Percentiles rank a stretch among this genome's conserved stretches.
These are phyloP conservation scores for Lycopodina hypogea DNA, from an alignment of 37 sponge, comb jelly and placozoan genomes.

Conservation along the genomic window DNA sequence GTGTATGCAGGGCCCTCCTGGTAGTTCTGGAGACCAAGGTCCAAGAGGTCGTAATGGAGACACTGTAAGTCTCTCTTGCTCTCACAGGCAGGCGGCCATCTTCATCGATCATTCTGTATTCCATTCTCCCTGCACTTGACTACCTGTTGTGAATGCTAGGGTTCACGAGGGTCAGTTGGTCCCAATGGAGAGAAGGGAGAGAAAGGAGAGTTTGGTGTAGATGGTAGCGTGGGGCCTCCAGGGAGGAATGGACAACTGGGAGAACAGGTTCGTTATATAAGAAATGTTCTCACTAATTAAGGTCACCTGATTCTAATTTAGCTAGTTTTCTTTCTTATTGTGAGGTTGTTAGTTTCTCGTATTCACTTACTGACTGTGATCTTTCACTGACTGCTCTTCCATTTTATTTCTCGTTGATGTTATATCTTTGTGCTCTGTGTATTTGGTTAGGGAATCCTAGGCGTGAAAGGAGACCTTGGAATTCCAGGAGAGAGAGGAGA, in stretches of 20 bases:
- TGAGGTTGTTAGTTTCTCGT: no score
- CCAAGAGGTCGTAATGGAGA: slow-evolving; percentile 35
- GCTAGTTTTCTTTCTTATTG: no score
- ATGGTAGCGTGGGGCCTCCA: slow-evolving; percentile 41
- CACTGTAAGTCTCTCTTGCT: slow-evolving; percentile 5
- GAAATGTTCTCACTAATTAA: no score
- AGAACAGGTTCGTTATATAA: slow-evolving; percentile 1
- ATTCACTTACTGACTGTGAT: no score
- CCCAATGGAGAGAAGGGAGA: slow-evolving; percentile 41
- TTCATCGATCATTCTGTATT: no score
- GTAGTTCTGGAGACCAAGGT: slow-evolving; percentile 33
- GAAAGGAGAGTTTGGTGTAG: slow-evolving; percentile 35
- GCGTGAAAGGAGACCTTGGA: slow-evolving; percentile 42
- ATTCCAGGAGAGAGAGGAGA: slow-evolving; percentile 50
- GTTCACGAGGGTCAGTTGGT: slow-evolving; percentile 21
- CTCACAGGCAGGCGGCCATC: background rate
- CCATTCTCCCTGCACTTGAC: no score
- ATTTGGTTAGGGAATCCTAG: slow-evolving; percentile 25
- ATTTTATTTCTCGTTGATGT: no score
- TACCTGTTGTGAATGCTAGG: no score
- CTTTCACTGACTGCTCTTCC: no score
- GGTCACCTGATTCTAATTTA: no score
- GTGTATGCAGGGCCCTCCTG: slow-evolving; percentile 33
- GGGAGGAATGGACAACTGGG: slow-evolving; percentile 41
- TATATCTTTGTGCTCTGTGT: no score